A percentile compares a stretch with the other conserved stretches of the same genome.
Conservation (phyloP, 2,797 vertebrate genomes). For the Chaetodon trifasciatus region DNA sequence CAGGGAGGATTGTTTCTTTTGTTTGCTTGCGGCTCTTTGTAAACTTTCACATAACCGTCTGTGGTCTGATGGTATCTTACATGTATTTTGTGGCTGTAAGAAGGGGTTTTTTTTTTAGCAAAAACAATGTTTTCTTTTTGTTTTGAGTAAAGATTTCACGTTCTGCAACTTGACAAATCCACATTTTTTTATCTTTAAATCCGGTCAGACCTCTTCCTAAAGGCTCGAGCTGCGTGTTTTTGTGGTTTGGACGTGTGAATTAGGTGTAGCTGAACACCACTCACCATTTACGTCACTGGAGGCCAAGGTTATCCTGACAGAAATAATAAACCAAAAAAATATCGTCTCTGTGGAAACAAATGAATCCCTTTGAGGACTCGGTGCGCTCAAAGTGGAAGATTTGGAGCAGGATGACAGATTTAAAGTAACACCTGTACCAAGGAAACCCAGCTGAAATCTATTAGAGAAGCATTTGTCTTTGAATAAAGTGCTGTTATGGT, state of each 20-base stretch:
- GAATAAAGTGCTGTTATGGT: conserved; percentile 19
- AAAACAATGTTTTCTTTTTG: not conserved
- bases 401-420: conserved; percentile 31
- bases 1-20: conserved; percentile 13
- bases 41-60: conserved; percentile 21
- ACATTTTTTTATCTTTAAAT: not conserved
- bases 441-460: conserved; percentile 37
- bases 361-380: not conserved
- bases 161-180: not conserved
- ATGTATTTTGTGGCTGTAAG: conserved; percentile 1
- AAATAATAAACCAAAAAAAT: conserved; percentile 31
- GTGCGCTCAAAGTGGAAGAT: conserved; percentile 13
- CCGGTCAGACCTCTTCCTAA: not conserved
- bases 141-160: not conserved
- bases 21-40: conserved; percentile 23
- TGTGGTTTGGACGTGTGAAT: conserved; percentile 11
- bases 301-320: conserved; percentile 4
- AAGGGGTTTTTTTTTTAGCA: not conserved
- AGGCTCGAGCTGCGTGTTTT: not conserved
- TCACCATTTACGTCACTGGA: conserved; percentile 16
- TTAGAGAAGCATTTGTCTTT: conserved; percentile 48
- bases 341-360: not conserved
- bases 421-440: conserved; percentile 27
- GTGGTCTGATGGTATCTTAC: not conserved
- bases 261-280: not conserved